Conservation (phyloP, 2,888 invertebrate genomes). For the Oligia strigilis region DNA sequence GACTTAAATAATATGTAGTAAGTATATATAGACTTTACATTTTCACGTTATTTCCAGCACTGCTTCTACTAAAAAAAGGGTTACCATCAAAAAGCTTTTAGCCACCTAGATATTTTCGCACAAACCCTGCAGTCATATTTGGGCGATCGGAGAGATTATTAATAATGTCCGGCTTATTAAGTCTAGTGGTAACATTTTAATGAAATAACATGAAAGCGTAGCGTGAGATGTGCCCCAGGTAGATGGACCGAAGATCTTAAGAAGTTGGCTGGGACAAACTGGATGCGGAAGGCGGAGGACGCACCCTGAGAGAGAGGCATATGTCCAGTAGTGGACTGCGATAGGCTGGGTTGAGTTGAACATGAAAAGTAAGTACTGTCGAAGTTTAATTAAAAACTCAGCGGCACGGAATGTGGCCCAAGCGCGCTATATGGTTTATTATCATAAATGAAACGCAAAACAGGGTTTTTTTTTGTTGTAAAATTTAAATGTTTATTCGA, state of each 20-base stretch:
- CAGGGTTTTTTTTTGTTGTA: no score
- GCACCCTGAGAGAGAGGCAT: background rate
- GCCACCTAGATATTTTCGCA: constrained; percentile 47
- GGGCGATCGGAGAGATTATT: background rate
- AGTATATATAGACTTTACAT: no score
- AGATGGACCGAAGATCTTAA: background rate
- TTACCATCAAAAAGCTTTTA: constrained; percentile 66
- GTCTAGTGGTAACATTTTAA: constrained; percentile 1
- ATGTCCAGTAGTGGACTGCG: background rate
- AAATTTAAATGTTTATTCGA: no score
- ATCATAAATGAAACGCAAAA: no score
- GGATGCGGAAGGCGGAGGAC: background rate
- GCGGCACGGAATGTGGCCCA: no score
- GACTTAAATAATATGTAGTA: no score
- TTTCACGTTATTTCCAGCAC: no score
- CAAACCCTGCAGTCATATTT: constrained; percentile 1
- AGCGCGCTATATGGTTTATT: no score
- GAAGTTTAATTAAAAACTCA: no score
- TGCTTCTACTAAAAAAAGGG: constrained; percentile 25
- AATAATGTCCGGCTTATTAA: background rate
- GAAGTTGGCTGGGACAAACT: background rate
- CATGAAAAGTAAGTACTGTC: background rate
- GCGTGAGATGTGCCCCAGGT: background rate
- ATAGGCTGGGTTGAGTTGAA: background rate
- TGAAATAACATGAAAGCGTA: background rate